phyloP scores from a whole-genome alignment of 2,888 invertebrate species.

The Pteria penguin region DNA sequence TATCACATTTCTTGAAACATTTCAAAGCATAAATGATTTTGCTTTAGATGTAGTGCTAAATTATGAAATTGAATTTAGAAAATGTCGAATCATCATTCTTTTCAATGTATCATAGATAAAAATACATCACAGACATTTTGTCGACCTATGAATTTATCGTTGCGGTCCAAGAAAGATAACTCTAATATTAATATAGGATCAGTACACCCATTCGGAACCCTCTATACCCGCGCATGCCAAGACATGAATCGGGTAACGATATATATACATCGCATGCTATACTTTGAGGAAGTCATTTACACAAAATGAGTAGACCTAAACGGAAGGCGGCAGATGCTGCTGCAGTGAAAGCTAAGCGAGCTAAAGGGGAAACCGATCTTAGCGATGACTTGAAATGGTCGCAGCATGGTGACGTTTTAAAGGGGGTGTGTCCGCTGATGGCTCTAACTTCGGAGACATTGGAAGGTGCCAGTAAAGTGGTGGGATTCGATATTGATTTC shows the following conservation, averaged over 20 bases:
- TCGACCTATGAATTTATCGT: too few relatives aligned
- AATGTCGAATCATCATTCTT: not conserved
- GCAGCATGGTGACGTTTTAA: conserved; percentile 63
- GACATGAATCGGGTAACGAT: not conserved
- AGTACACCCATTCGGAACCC: too few relatives aligned
- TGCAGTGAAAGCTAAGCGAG: conserved; percentile 67
- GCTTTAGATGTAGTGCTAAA: too few relatives aligned
- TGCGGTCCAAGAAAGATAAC: not conserved
- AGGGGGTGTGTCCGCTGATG: conserved; percentile 66
- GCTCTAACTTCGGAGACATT: conserved; percentile 65
- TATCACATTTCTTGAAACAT: too few relatives aligned
- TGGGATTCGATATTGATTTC: conserved; percentile 79
- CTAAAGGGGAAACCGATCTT: conserved; percentile 73
- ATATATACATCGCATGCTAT: not conserved
- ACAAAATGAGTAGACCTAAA: conserved; percentile 50
- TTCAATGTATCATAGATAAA: too few relatives aligned
- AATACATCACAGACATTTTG: too few relatives aligned
- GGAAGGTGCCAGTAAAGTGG: conserved; percentile 70
- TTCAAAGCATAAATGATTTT: too few relatives aligned
- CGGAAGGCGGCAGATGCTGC: conserved; percentile 83
- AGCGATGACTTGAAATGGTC: conserved; percentile 66
- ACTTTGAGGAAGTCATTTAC: not conserved
- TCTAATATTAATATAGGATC: not conserved
- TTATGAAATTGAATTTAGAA: too few relatives aligned
- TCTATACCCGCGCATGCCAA: not conserved